These are phyloP conservation scores for Silurus lanzhouensis DNA, from an alignment of 2,797 vertebrate genomes.

Conservation along the genomic window DNA sequence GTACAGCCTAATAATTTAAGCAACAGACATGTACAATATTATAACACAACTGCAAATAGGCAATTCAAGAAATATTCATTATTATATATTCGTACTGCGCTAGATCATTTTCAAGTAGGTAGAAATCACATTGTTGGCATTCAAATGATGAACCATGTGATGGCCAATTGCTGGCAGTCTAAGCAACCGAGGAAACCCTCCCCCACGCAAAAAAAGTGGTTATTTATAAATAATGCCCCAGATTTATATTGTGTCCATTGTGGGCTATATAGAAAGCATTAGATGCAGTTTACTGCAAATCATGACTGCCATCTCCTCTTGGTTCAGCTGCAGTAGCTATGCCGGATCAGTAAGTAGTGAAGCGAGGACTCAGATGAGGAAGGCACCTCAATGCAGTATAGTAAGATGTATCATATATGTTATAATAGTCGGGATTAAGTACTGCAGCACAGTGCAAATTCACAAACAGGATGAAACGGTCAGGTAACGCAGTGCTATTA, in stretches of 20 bases:
- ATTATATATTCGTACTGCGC: neutral
- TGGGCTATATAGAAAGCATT: constrained; percentile 16
- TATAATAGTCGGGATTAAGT: constrained; percentile 2
- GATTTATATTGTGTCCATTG: constrained; percentile 16
- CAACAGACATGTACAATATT: constrained; percentile 1
- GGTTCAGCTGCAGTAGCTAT: neutral
- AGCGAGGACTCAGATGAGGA: neutral
- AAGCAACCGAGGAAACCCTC: constrained; percentile 1
- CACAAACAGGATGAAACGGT: constrained; percentile 22
- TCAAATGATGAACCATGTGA: constrained; percentile 15
- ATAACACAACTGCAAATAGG: neutral
- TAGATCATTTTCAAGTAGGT: constrained; percentile 26
- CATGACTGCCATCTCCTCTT: constrained; percentile 61
- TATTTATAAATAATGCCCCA: constrained; percentile 24
- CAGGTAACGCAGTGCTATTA: constrained; percentile 15
- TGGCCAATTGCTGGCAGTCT: constrained; percentile 12
- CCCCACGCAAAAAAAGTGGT: neutral
- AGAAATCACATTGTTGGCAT: neutral
- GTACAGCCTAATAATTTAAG: neutral
- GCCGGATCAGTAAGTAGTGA: neutral
- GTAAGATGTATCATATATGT: constrained; percentile 25
- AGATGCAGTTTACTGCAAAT: constrained; percentile 59
- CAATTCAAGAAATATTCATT: neutral
- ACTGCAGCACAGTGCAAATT: constrained; percentile 8
- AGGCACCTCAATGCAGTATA: constrained; percentile 22